These are phyloP conservation scores for Artibeus lituratus DNA, from an alignment of 2,797 vertebrate species.

Conservation along the genomic window DNA sequence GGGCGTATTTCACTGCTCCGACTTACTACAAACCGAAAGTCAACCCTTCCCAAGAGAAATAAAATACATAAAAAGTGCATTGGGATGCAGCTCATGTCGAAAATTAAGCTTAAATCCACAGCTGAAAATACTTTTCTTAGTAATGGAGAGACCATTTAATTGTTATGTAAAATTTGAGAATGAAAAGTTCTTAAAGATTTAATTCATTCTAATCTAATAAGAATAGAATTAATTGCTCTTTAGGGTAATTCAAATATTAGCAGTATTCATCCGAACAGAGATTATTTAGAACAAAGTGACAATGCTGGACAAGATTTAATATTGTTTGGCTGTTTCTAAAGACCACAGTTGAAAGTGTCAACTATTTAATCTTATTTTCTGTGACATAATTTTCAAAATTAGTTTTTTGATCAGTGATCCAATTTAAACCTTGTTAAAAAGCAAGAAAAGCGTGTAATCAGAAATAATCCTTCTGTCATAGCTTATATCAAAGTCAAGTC, in stretches of 20 bases:
- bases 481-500: constrained; percentile 63
- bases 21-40: neutral
- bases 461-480: constrained; percentile 64
- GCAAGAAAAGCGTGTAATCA: constrained; percentile 68
- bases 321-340: constrained; percentile 74
- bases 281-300: constrained; percentile 77
- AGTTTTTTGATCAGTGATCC: constrained; percentile 75
- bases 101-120: constrained; percentile 49
- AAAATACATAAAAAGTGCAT: constrained; percentile 36
- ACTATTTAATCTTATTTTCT: constrained; percentile 69
- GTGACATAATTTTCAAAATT: constrained; percentile 74
- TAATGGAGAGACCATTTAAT: constrained; percentile 60
- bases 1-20: neutral
- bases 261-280: constrained; percentile 78
- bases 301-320: constrained; percentile 66
- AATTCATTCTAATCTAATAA: constrained; percentile 73
- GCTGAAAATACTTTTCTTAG: constrained; percentile 62
- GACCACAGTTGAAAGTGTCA: constrained; percentile 70
- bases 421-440: constrained; percentile 72
- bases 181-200: constrained; percentile 67
- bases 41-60: neutral
- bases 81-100: constrained; percentile 42
- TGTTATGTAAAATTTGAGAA: constrained; percentile 62
- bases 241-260: constrained; percentile 79
- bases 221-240: constrained; percentile 76